These are phyloP conservation scores for Zoanthus sansibaricus DNA, from an alignment of 92 coral and sea anemone genomes.

Conservation along the genomic window DNA sequence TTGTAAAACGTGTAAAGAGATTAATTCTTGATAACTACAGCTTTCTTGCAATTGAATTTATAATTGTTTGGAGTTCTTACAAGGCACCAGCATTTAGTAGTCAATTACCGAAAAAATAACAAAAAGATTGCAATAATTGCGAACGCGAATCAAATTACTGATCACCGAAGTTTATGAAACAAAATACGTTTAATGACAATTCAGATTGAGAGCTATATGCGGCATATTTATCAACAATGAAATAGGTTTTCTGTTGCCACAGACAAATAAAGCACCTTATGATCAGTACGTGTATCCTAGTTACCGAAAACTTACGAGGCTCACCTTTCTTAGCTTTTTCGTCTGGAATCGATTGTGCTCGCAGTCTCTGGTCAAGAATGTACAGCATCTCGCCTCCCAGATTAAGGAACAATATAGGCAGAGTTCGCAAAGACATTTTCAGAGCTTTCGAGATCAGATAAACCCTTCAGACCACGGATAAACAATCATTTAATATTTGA, in stretches of 20 bases:
- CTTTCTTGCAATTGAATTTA: too few relatives aligned
- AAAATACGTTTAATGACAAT: too few relatives aligned
- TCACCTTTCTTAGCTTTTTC: slow-evolving; percentile 97
- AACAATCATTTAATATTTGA: background rate
- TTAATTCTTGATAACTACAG: too few relatives aligned
- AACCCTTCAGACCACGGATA: background rate
- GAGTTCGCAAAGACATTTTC: slow-evolving; percentile 88
- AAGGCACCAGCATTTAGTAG: too few relatives aligned
- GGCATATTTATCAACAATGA: too few relatives aligned
- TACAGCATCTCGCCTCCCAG: slow-evolving; percentile 99
- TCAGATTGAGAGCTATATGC: too few relatives aligned
- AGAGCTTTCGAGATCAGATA: background rate
- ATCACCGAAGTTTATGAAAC: too few relatives aligned
- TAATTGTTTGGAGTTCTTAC: too few relatives aligned
- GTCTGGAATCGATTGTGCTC: slow-evolving; percentile 99
- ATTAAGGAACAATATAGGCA: slow-evolving; percentile 95
- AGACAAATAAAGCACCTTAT: background rate
- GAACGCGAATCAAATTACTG: too few relatives aligned
- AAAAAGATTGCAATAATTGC: too few relatives aligned
- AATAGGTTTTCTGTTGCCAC: background rate
- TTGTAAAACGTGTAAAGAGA: too few relatives aligned
- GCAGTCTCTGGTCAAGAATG: slow-evolving; percentile 92
- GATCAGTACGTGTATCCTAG: background rate
- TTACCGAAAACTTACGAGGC: slow-evolving; percentile 13
- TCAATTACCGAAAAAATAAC: too few relatives aligned